These are phyloP conservation scores for Nannobrachium achirus DNA, from an alignment of 2,113 vertebrate species.

Conservation along the genomic window DNA sequence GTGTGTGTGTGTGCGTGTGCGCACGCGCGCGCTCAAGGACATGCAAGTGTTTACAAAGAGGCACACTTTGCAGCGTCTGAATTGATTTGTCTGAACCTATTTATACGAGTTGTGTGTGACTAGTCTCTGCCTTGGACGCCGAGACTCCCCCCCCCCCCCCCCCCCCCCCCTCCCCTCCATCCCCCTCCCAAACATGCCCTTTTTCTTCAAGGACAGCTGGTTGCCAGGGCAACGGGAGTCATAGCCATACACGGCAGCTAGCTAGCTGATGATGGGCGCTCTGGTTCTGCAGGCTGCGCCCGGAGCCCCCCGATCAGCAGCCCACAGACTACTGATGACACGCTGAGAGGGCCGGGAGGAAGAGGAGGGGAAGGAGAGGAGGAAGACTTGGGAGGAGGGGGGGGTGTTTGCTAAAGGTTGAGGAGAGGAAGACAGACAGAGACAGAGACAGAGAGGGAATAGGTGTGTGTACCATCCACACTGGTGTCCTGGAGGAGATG, in stretches of 20 bases:
- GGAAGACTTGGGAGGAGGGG: conserved; percentile 10
- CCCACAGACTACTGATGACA: conserved; percentile 66
- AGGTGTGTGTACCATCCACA: conserved; percentile 9
- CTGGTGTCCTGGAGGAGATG: conserved; percentile 14
- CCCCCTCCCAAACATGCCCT: conserved; percentile 37
- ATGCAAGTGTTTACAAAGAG: too few relatives aligned
- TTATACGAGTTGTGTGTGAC: conserved; percentile 51
- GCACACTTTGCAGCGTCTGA: too few relatives aligned
- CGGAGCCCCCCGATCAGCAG: conserved; percentile 52
- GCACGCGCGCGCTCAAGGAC: too few relatives aligned
- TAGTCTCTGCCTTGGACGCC: conserved; percentile 42
- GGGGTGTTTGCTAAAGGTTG: background rate
- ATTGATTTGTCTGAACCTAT: too few relatives aligned
- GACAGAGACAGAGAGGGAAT: conserved; percentile 25
- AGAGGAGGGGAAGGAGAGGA: background rate
- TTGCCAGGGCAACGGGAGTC: conserved; percentile 70
- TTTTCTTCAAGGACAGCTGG: conserved; percentile 68
- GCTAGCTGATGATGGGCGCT: conserved; percentile 35
- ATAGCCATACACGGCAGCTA: conserved; percentile 67
- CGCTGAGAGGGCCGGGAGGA: conserved; percentile 3
- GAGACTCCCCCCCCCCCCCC: conserved; percentile 20
- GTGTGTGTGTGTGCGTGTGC: too few relatives aligned
- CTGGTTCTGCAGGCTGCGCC: conserved; percentile 65
- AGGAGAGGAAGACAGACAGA: background rate
- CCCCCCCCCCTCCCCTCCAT: too few relatives aligned